phyloP scores from a whole-genome alignment of 1,140 invertebrate genomes.

The Battus philenor region DNA sequence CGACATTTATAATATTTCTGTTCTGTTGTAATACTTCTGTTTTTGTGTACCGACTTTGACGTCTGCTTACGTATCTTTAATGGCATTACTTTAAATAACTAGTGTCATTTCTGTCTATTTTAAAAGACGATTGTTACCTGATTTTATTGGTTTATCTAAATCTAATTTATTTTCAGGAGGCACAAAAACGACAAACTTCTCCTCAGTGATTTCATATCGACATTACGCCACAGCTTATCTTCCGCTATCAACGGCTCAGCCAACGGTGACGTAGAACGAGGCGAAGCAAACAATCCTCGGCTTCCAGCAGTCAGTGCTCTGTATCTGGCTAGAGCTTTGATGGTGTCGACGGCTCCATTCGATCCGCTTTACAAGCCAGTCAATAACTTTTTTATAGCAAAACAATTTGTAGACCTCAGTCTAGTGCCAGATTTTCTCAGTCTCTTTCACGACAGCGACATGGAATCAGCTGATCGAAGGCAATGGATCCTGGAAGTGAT shows the following conservation, averaged over 20 bases:
- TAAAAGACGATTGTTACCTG: constrained; percentile 10
- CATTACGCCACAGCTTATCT: constrained; percentile 55
- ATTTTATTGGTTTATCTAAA: constrained; percentile 3
- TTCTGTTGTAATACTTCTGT: too few relatives aligned
- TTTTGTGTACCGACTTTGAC: too few relatives aligned
- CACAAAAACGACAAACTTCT: constrained; percentile 75
- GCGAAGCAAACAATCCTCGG: constrained; percentile 62
- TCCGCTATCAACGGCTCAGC: constrained; percentile 38
- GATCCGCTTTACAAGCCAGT: constrained; percentile 82
- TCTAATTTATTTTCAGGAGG: constrained; percentile 42
- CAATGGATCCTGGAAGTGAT: constrained; percentile 83
- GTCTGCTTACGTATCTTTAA: too few relatives aligned
- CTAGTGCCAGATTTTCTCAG: constrained; percentile 87
- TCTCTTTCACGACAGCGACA: constrained; percentile 82
- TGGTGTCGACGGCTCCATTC: constrained; percentile 80
- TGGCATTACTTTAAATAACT: too few relatives aligned
- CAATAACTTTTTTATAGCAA: constrained; percentile 83
- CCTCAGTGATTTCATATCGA: constrained; percentile 59
- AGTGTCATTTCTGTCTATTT: too few relatives aligned
- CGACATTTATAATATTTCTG: too few relatives aligned
- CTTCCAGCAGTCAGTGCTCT: constrained; percentile 81
- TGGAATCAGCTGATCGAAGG: constrained; percentile 78
- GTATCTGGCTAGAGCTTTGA: constrained; percentile 82
- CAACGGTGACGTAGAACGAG: constrained; percentile 24
- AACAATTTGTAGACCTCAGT: constrained; percentile 80